Conservation (phyloP, 2,797 vertebrate genomes). For the Euphonia xanthogaster region DNA sequence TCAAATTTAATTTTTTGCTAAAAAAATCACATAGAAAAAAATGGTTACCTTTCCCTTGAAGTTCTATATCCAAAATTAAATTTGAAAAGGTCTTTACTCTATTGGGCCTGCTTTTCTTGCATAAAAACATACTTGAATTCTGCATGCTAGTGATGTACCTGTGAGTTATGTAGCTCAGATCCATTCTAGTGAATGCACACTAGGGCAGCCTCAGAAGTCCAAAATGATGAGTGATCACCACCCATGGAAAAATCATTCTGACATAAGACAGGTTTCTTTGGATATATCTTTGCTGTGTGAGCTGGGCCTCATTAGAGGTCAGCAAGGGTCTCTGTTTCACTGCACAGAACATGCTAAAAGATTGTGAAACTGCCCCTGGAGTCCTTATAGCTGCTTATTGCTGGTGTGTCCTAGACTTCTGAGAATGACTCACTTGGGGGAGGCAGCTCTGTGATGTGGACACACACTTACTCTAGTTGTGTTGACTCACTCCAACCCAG, state of each 20-base stretch:
- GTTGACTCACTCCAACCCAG: not conserved
- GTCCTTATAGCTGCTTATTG: not conserved
- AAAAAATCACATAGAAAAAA: not conserved
- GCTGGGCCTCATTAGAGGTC: not conserved
- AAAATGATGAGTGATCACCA: not conserved
- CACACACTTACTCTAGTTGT: not conserved
- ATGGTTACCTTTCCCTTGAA: not conserved
- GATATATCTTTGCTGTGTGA: not conserved
- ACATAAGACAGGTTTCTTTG: not conserved
- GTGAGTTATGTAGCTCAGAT: not conserved
- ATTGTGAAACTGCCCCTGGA: not conserved
- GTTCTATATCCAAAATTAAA: not conserved
- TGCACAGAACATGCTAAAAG: not conserved
- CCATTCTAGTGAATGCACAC: not conserved
- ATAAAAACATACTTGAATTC: not conserved
- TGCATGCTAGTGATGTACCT: fast-evolving
- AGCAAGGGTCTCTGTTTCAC: not conserved
- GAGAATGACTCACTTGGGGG: not conserved
- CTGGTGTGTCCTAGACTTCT: not conserved
- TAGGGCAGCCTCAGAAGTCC: not conserved
- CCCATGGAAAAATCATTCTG: not conserved
- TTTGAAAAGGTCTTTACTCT: not conserved
- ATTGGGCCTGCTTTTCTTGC: not conserved
- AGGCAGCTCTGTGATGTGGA: not conserved
- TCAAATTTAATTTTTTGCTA: not conserved